Evolutionary conservation across 2,113 vertebrate genomes (phyloP).

Genomic region (Rattus rattus): DNA sequence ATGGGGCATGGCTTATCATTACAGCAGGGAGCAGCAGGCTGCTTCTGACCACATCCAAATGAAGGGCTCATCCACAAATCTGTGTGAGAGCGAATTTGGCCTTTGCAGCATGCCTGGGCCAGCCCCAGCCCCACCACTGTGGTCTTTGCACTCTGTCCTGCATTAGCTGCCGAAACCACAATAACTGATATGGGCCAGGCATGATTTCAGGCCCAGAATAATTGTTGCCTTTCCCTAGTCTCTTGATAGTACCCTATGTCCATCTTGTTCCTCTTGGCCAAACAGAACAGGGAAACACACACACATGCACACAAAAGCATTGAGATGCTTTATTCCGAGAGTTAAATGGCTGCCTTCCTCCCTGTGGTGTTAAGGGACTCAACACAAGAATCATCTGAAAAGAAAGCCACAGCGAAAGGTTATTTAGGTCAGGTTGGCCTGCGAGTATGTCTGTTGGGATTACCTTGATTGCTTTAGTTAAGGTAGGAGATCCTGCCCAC

Average conservation of each 20-base stretch:
- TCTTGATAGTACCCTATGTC: neutral
- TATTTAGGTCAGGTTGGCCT: neutral
- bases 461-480: neutral
- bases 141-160: neutral
- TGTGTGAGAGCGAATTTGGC: neutral
- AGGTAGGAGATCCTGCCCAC: neutral
- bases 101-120: constrained; percentile 22
- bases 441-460: neutral
- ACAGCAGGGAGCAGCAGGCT: constrained; percentile 18
- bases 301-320: neutral
- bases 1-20: constrained; percentile 60
- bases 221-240: neutral
- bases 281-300: neutral
- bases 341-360: neutral
- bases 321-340: neutral
- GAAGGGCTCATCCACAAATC: constrained; percentile 46
- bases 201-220: neutral
- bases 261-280: neutral
- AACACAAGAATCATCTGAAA: neutral
- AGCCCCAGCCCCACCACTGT: neutral
- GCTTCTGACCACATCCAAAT: constrained; percentile 69
- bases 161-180: neutral
- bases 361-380: neutral
- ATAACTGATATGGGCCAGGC: neutral
- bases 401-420: neutral